Evolutionary conservation across 2,113 vertebrate species (phyloP).

Genomic region (Corythoichthys intestinalis): DNA sequence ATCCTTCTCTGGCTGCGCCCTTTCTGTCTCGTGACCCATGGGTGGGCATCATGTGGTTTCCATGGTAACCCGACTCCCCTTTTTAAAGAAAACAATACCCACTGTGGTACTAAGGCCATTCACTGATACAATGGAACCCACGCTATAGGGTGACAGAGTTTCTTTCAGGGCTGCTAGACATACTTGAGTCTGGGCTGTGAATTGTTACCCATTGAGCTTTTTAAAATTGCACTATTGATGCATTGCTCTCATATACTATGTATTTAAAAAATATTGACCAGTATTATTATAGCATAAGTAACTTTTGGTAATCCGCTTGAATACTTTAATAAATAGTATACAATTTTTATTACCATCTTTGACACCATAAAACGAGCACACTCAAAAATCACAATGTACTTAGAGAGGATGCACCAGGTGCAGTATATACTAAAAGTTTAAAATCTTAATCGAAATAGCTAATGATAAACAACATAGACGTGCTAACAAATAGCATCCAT

Average conservation of each 20-base stretch:
- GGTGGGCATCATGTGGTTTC: conserved; percentile 63
- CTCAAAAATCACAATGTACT: no score
- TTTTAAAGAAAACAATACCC: conserved; percentile 64
- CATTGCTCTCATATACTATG: neutral
- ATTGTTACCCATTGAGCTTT: conserved; percentile 37
- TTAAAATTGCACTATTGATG: conserved; percentile 27
- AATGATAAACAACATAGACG: no score
- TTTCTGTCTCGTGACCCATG: conserved; percentile 55
- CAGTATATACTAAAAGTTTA: no score
- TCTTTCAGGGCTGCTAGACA: conserved; percentile 50
- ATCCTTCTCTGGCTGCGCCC: conserved; percentile 49
- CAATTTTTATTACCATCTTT: no score
- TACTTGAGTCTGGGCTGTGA: conserved; percentile 41
- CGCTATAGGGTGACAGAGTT: conserved; percentile 62
- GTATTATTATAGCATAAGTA: neutral
- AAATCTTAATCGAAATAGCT: no score
- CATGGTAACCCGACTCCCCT: conserved; percentile 69
- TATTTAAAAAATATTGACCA: neutral
- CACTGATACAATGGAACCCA: conserved; percentile 63
- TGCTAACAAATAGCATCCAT: no score
- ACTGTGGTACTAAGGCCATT: conserved; percentile 51
- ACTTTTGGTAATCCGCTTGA: neutral
- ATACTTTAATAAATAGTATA: neutral
- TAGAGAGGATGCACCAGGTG: no score
- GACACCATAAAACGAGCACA: no score